Evolutionary conservation across 2,888 invertebrate species (phyloP), one percentile per base, ranked within the genome.

Genomic region (Nematopogon swammerdamellus): DNA sequence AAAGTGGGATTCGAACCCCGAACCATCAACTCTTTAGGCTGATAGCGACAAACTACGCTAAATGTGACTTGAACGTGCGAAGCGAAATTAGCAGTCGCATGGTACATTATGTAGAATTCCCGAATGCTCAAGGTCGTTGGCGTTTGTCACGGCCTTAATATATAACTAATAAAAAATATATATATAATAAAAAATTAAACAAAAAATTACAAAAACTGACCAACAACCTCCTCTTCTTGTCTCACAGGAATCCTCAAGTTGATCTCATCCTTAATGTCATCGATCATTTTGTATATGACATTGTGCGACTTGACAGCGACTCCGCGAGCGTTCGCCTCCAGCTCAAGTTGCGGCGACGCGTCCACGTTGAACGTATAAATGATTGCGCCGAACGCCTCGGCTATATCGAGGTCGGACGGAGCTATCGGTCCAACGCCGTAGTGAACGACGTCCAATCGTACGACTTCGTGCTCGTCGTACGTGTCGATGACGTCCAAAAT

Each of bases 221-320:
- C 95, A 49, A 92, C 53, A 29, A 88, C 56, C 60, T 94, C 91
- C 65, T 96, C 93, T 10, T 86, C 85, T 56, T 89, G 85, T 46
- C 83, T 64, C 19, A 77, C 64, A 0, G 95, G 95, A 59, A 98
- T 79, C 60, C 83, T 77, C 1, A 69, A 69, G 58, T 83, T 89
- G 49, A 99, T 83, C 70, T 92, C 89, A 46, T 82, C 81, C 61
- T 91, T 92, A 0, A 99, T 68, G 63, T 95, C 91, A 59, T 97
- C 96, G 16, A 99, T 85, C 52, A 98, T 74, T 55, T 91, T 87
- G 72, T 99, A 99, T 58, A 99, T 98, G 20, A 99, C 87, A 70
- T 97, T 96, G 67, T 88, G 88, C 44, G 82, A 67, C 60, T 85
- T 85, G 29, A 97, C 71, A 0, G 67, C 52, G 3, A 96, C 81